A percentile compares a stretch with the other conserved stretches of the same genome.
Evolutionary conservation across 1,140 invertebrate genomes (phyloP).

Genomic region (Drosophila nasuta): DNA sequence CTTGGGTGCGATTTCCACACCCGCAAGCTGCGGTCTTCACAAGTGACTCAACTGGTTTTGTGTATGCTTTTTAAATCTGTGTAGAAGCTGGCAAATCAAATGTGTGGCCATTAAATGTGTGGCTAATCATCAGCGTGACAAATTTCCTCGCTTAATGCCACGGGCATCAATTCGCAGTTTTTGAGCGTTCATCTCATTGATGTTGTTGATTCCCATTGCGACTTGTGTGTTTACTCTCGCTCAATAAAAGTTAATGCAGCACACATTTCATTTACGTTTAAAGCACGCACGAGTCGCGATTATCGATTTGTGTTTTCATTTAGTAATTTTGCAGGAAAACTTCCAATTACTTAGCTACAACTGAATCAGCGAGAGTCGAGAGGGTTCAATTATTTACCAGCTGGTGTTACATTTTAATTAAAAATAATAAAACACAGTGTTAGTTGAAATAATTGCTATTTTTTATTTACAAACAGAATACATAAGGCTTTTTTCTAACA

Average conservation of each 20-base stretch:
- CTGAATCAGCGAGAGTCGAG: too few relatives aligned
- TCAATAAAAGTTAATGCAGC: slow-evolving; percentile 4
- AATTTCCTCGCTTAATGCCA: slow-evolving; percentile 33
- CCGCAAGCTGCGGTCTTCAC: background rate
- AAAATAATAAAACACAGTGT: too few relatives aligned
- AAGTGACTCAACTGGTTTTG: slow-evolving; percentile 54
- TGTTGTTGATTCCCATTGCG: slow-evolving; percentile 1
- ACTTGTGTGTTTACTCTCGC: background rate
- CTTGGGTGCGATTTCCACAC: background rate
- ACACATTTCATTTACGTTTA: slow-evolving; percentile 10
- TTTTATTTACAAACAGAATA: too few relatives aligned
- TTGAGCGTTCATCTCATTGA: slow-evolving; percentile 13
- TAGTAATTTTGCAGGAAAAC: background rate
- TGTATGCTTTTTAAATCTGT: background rate
- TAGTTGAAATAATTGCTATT: too few relatives aligned
- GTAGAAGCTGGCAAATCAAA: slow-evolving; percentile 10
- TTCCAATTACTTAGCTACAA: too few relatives aligned
- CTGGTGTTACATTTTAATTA: too few relatives aligned
- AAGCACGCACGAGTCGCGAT: slow-evolving; percentile 4
- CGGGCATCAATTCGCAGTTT: slow-evolving; percentile 24
- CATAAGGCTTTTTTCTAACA: too few relatives aligned
- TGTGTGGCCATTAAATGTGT: slow-evolving; percentile 27
- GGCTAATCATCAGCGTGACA: slow-evolving; percentile 33
- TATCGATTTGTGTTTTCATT: slow-evolving; percentile 7
- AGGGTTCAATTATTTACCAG: too few relatives aligned